A percentile compares a stretch with the other conserved stretches of the same genome.
These are phyloP conservation scores for Morone saxatilis DNA, from an alignment of 2,113 vertebrate genomes.

Conservation along the genomic window DNA sequence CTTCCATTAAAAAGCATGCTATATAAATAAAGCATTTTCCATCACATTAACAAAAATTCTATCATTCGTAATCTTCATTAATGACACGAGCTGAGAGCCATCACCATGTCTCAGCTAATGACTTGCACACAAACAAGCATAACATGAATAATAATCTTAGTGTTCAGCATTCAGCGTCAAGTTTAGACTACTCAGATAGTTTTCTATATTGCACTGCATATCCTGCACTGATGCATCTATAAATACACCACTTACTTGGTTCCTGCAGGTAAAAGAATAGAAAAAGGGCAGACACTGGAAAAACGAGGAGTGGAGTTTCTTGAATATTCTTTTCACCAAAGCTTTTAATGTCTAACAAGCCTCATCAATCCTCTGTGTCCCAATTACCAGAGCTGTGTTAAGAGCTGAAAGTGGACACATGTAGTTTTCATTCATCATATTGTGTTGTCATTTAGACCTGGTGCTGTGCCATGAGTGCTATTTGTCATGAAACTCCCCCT, in stretches of 20 bases:
- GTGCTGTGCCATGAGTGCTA: not conserved
- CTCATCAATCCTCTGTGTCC: constrained; percentile 27
- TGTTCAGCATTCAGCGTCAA: not conserved
- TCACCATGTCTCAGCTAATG: constrained; percentile 6
- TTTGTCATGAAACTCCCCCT: constrained; percentile 7
- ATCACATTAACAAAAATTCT: not conserved
- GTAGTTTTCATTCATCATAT: constrained; percentile 35
- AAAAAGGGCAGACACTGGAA: not conserved
- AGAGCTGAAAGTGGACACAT: constrained; percentile 27
- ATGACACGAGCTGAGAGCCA: not conserved
- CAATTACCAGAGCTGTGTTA: constrained; percentile 40
- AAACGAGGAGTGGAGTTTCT: constrained; percentile 8
- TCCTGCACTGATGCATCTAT: not conserved
- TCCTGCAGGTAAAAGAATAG: constrained; percentile 23
- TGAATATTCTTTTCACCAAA: constrained; percentile 14
- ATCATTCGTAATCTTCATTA: no score
- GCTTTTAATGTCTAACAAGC: constrained; percentile 41
- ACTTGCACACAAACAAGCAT: not conserved
- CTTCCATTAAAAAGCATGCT: not conserved
- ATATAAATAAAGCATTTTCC: not conserved
- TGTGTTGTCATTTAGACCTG: constrained; percentile 26
- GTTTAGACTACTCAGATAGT: not conserved
- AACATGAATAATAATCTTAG: not conserved
- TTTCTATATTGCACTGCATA: not conserved
- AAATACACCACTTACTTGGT: constrained; percentile 8